These are phyloP conservation scores for Lanistes nyassanus DNA, from an alignment of 1,140 invertebrate genomes.

Conservation along the genomic window DNA sequence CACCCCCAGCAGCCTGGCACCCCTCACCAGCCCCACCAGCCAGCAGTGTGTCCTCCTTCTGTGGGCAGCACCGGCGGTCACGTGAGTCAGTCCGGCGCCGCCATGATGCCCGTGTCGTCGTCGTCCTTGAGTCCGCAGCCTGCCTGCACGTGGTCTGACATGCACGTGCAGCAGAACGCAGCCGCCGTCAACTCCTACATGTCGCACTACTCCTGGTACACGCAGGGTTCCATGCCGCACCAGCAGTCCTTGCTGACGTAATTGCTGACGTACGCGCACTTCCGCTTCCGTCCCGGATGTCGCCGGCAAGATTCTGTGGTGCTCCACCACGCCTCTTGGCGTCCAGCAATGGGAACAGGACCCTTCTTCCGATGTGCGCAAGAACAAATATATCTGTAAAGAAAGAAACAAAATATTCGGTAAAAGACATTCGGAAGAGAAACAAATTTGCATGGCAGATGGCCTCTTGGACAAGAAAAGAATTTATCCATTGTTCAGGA, in stretches of 20 bases:
- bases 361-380: no score
- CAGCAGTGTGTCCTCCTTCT: conserved; percentile 24
- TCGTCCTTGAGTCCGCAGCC: conserved; percentile 31
- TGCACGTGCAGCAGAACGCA: conserved; percentile 42
- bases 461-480: no score
- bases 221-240: conserved; percentile 10
- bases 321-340: no score
- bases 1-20: conserved; percentile 43
- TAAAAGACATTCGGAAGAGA: no score
- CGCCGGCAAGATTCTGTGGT: no score
- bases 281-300: no score
- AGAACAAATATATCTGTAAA: no score
- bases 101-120: conserved; percentile 21
- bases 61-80: conserved; percentile 37
- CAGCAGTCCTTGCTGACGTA: conserved; percentile 17
- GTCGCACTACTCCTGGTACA: conserved; percentile 57
- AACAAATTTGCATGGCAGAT: no score
- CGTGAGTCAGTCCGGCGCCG: conserved; percentile 18
- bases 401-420: no score
- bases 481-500: no score
- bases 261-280: not conserved
- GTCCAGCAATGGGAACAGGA: no score
- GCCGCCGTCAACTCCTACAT: conserved; percentile 46
- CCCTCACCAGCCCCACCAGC: conserved; percentile 30
- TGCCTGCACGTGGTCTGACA: conserved; percentile 45